These are phyloP conservation scores for Buceros bicornis DNA, from an alignment of 2,797 vertebrate genomes.

Conservation along the genomic window DNA sequence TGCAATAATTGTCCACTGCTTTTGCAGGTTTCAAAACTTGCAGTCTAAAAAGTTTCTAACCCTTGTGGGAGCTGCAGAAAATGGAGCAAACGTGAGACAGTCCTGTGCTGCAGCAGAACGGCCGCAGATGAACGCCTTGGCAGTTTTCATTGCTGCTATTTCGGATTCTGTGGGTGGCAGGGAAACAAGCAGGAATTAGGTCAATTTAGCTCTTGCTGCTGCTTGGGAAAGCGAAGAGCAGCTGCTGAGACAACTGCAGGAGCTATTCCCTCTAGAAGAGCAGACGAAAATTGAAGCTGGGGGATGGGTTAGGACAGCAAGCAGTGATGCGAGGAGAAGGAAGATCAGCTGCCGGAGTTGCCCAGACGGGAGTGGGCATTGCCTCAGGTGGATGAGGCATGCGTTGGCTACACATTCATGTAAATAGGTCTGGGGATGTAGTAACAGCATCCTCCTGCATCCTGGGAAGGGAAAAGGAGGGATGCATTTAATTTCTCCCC, in stretches of 20 bases:
- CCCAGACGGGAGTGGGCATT: background rate
- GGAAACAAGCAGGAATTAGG: conserved; percentile 74
- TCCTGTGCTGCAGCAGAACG: background rate
- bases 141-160: conserved; percentile 49
- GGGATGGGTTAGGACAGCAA: background rate
- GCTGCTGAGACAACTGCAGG: conserved; percentile 53
- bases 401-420: rapidly evolving
- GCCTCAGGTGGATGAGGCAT: background rate
- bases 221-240: conserved; percentile 64
- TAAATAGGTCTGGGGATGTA: background rate
- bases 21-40: background rate
- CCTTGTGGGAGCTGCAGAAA: background rate
- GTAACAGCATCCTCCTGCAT: background rate
- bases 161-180: conserved; percentile 57
- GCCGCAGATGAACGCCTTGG: background rate
- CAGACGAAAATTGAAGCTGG: conserved; percentile 31
- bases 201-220: conserved; percentile 72
- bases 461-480: background rate
- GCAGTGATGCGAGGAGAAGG: background rate
- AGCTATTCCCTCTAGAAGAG: conserved; percentile 35
- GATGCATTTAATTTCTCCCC: background rate
- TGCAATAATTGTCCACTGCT: background rate
- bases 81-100: background rate
- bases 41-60: background rate
- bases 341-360: background rate